Conservation (phyloP, 53 echinoderm and acorn worm species). For the Patiria pectinifera region DNA sequence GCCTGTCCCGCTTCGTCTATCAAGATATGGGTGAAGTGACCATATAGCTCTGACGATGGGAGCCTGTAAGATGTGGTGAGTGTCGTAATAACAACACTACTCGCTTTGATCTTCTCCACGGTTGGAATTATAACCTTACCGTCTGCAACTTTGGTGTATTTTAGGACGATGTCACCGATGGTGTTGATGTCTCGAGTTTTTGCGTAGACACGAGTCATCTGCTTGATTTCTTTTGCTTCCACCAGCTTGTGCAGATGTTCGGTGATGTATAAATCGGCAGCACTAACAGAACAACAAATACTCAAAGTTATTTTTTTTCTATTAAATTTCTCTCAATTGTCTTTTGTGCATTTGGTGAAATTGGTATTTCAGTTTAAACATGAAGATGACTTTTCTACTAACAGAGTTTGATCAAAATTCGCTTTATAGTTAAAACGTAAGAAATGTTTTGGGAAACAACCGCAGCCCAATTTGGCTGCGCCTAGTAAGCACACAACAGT, state of each 20-base stretch:
- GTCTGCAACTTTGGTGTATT: constrained; percentile 21
- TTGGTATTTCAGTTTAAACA: background rate
- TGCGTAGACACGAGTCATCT: constrained; percentile 65
- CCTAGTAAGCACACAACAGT: no score
- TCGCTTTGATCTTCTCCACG: constrained; percentile 24
- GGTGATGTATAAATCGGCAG: constrained; percentile 90
- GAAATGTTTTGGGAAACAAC: no score
- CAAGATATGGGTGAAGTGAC: constrained; percentile 88
- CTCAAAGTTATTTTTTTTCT: background rate
- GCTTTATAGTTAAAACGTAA: no score
- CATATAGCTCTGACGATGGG: constrained; percentile 25
- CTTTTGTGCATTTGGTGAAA: background rate
- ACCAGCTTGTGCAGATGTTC: constrained; percentile 68
- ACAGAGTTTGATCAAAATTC: no score
- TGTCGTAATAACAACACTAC: constrained; percentile 80
- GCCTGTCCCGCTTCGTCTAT: constrained; percentile 94
- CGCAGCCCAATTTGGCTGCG: no score
- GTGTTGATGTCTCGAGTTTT: constrained; percentile 37
- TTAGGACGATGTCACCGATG: constrained; percentile 34
- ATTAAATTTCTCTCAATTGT: background rate
- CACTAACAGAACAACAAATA: constrained; percentile 61
- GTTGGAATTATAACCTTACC: constrained; percentile 54
- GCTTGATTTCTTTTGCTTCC: background rate
- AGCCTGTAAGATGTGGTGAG: constrained; percentile 68
- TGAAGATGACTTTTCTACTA: no score